phyloP scores from a whole-genome alignment of 2,888 invertebrate species.

The Dorcus hopei region DNA sequence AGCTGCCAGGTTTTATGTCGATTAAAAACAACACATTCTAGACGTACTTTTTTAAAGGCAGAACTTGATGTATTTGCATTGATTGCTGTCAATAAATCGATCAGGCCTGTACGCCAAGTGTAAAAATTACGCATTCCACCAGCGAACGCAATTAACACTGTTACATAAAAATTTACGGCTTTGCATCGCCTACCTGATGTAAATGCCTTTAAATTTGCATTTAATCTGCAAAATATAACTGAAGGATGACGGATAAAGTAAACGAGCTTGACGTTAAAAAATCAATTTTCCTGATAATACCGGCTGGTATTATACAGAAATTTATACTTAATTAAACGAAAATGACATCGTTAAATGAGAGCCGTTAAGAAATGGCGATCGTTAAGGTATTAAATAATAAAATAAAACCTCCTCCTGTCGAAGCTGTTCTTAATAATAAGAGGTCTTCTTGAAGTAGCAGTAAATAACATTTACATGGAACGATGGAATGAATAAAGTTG shows the following conservation, averaged over 20 bases:
- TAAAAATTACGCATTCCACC: background rate
- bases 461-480: too few species aligned
- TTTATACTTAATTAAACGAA: too few species aligned
- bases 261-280: too few species aligned
- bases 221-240: background rate
- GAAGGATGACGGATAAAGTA: background rate
- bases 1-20: background rate
- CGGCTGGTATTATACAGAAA: too few species aligned
- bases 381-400: too few species aligned
- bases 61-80: background rate
- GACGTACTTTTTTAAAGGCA: background rate
- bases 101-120: background rate
- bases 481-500: too few species aligned
- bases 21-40: background rate
- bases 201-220: conserved; percentile 6
- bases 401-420: too few species aligned
- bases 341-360: too few species aligned
- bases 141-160: conserved; percentile 13
- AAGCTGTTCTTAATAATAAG: too few species aligned
- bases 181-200: conserved; percentile 16
- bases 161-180: conserved; percentile 29
- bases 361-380: too few species aligned
- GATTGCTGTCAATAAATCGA: conserved; percentile 3
- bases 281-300: too few species aligned
- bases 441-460: too few species aligned